Percentiles rank a stretch among this genome's conserved stretches.
Evolutionary conservation across 2,797 vertebrate species (phyloP).

Genomic region (Leucoraja ocellata): DNA sequence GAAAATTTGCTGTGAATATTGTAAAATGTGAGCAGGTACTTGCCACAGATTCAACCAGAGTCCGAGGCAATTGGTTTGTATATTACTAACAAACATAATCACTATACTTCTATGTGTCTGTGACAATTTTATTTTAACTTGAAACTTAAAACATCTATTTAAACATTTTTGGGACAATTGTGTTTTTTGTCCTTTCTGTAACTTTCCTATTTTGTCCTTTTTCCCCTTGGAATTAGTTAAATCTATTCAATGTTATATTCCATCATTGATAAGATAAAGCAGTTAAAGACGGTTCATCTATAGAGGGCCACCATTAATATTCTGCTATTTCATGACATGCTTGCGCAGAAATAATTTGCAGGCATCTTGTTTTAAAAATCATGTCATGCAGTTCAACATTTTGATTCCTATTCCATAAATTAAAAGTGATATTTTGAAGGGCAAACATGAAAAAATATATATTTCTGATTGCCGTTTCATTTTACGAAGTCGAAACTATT

Average conservation of each 20-base stretch:
- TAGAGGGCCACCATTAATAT: background rate
- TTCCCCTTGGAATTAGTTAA: background rate
- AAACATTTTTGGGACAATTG: background rate
- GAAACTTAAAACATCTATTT: background rate
- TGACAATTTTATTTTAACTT: background rate
- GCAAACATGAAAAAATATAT: background rate
- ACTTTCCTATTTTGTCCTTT: background rate
- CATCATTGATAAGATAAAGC: no score
- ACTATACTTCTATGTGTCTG: no score
- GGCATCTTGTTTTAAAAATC: background rate
- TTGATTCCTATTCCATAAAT: background rate
- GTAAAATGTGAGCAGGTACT: background rate
- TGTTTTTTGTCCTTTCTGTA: background rate
- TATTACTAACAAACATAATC: no score
- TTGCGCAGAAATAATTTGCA: background rate
- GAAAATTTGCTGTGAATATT: background rate
- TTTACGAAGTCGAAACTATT: background rate
- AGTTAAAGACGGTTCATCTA: no score
- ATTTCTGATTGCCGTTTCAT: background rate
- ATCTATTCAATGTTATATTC: background rate
- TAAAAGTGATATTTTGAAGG: background rate
- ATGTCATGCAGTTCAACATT: background rate
- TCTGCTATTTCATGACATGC: background rate
- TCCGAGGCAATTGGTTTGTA: no score
- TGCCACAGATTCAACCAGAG: background rate